Evolutionary conservation across 2,888 invertebrate genomes (phyloP).

Genomic region (Aleiodes testaceus): DNA sequence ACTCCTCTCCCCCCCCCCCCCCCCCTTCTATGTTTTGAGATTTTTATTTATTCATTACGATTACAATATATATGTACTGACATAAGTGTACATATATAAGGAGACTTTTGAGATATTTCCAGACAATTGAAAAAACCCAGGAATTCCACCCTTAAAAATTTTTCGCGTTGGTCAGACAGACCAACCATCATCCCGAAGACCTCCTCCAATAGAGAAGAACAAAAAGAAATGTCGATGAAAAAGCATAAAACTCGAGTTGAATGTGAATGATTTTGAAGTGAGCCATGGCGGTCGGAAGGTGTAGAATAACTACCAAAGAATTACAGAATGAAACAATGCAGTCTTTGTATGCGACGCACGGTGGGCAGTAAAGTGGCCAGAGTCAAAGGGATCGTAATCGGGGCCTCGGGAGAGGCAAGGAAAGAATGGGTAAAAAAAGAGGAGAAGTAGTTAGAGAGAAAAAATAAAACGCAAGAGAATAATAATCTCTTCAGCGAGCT

Average conservation of each 20-base stretch:
- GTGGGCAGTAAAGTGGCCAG: conserved; percentile 64
- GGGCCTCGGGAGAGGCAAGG: conserved; percentile 48
- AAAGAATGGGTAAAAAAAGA: conserved; percentile 31
- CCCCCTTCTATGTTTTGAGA: no score
- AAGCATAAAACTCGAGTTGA: background rate
- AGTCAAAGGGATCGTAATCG: conserved; percentile 67
- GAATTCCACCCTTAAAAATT: no score
- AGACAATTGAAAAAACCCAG: no score
- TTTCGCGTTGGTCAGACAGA: no score
- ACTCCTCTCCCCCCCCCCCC: no score
- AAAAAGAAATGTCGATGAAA: background rate
- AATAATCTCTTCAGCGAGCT: conserved; percentile 57
- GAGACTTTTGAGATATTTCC: no score
- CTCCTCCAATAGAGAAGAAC: background rate
- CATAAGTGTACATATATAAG: no score
- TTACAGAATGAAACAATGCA: conserved; percentile 57
- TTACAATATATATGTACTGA: no score
- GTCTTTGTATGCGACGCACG: conserved; percentile 51
- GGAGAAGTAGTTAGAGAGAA: conserved; percentile 34
- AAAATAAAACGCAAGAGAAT: conserved; percentile 45
- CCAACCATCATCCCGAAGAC: background rate
- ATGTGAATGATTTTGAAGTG: conserved; percentile 13
- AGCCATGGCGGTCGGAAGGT: conserved; percentile 4
- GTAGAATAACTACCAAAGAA: conserved; percentile 32
- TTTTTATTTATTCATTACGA: no score